These are phyloP conservation scores for Laticauda colubrina DNA, from an alignment of 2,113 vertebrate species.

Conservation along the genomic window DNA sequence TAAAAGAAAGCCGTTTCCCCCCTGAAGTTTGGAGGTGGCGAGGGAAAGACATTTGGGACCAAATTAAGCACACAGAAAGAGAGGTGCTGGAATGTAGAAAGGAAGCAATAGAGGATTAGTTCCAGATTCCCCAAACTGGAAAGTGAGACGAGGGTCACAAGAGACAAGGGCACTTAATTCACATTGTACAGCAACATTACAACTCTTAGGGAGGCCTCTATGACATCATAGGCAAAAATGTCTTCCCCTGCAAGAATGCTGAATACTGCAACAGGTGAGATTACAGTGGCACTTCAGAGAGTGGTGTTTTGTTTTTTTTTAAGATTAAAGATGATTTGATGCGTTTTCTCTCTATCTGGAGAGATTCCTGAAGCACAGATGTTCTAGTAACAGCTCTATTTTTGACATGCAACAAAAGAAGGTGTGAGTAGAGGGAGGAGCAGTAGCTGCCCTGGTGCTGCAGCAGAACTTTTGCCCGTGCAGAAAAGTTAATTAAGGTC, in stretches of 20 bases:
- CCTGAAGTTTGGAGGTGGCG: conserved; percentile 54
- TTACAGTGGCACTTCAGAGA: conserved; percentile 48
- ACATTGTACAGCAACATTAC: conserved; percentile 57
- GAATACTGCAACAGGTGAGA: conserved; percentile 42
- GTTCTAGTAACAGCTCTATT: conserved; percentile 34
- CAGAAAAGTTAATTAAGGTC: no score
- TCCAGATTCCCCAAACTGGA: conserved; percentile 65
- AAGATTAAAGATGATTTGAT: conserved; percentile 18
- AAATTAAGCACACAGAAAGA: background rate
- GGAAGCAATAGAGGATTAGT: background rate
- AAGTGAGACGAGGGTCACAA: conserved; percentile 55
- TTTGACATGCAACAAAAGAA: conserved; percentile 60
- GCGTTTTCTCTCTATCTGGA: conserved; percentile 17
- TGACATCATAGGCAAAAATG: conserved; percentile 31
- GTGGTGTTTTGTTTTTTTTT: conserved; percentile 11
- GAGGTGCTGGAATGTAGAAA: background rate
- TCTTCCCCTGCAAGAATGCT: conserved; percentile 54
- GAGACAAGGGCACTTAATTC: conserved; percentile 67
- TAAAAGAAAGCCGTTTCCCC: conserved; percentile 74
- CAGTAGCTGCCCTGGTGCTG: background rate
- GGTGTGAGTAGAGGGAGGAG: background rate
- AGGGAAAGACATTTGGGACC: conserved; percentile 19
- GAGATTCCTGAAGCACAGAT: conserved; percentile 49
- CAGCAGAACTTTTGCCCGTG: conserved; percentile 43
- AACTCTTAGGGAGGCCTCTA: conserved; percentile 46